Percentiles rank a stretch among this genome's conserved stretches.
Evolutionary conservation across 2,113 vertebrate genomes (phyloP).

Genomic region (Physeter macrocephalus): DNA sequence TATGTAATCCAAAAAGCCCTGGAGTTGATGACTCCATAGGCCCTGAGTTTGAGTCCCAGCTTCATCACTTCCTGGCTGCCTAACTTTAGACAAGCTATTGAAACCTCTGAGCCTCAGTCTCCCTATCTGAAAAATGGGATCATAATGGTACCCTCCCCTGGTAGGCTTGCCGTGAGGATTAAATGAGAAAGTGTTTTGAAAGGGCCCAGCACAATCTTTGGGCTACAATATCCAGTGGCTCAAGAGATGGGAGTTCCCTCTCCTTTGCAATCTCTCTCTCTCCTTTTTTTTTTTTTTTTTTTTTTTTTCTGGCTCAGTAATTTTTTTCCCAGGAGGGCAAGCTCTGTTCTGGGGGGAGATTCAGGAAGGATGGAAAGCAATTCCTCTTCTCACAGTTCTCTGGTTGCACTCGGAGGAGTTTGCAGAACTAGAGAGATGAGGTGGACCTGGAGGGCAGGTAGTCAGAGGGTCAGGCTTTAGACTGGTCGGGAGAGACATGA

Average conservation of each 20-base stretch:
- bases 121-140: background rate
- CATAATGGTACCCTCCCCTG: background rate
- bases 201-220: background rate
- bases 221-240: rapidly evolving
- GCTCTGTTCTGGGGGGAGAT: background rate
- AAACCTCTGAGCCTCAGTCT: background rate
- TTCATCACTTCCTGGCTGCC: background rate
- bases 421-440: background rate
- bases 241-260: background rate
- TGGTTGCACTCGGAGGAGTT: rapidly evolving
- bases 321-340: background rate
- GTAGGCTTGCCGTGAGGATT: background rate
- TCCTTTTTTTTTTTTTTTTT: too few relatives aligned
- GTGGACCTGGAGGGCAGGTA: background rate
- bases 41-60: background rate
- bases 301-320: background rate
- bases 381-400: background rate
- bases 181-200: background rate
- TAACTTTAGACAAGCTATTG: background rate
- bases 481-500: background rate
- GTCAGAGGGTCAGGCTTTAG: too few relatives aligned
- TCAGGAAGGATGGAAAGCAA: background rate
- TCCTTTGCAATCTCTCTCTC: too few relatives aligned
- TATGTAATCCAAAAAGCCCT: background rate
- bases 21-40: too few relatives aligned